phyloP scores from a whole-genome alignment of 2,113 vertebrate genomes.

The Cinclus mexicanus region DNA sequence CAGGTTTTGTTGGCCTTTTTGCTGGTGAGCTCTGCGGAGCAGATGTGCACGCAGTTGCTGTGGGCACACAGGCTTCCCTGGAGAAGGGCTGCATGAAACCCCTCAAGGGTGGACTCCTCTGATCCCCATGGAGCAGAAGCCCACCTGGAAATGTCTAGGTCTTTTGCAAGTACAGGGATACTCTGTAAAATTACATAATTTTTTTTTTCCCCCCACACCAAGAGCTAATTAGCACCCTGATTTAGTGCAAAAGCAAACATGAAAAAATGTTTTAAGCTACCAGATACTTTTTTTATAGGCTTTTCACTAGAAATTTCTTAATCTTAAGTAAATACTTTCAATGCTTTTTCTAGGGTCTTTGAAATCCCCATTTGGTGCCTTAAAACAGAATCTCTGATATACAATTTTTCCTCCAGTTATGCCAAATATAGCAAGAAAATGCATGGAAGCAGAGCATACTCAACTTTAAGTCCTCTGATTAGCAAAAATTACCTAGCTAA shows the following conservation, averaged over 20 bases:
- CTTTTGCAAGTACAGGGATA: constrained; percentile 11
- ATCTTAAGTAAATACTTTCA: constrained; percentile 58
- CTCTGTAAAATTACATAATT: neutral
- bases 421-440: constrained; percentile 43
- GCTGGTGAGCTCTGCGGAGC: accelerated
- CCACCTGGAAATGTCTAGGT: neutral
- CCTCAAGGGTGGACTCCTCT: accelerated
- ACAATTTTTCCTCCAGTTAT: constrained; percentile 35
- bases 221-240: constrained; percentile 13
- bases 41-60: accelerated
- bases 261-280: constrained; percentile 54
- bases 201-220: neutral
- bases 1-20: neutral
- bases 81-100: neutral
- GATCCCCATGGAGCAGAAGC: accelerated
- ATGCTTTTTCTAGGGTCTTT: constrained; percentile 53
- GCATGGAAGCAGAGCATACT: neutral
- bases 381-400: constrained; percentile 68
- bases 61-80: accelerated
- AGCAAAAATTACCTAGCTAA: constrained; percentile 32
- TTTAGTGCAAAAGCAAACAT: neutral
- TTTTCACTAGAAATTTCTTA: constrained; percentile 69
- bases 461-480: neutral
- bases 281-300: neutral
- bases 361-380: constrained; percentile 64